Conservation (phyloP, 1,140 invertebrate genomes). For the Chelonus insularis region DNA sequence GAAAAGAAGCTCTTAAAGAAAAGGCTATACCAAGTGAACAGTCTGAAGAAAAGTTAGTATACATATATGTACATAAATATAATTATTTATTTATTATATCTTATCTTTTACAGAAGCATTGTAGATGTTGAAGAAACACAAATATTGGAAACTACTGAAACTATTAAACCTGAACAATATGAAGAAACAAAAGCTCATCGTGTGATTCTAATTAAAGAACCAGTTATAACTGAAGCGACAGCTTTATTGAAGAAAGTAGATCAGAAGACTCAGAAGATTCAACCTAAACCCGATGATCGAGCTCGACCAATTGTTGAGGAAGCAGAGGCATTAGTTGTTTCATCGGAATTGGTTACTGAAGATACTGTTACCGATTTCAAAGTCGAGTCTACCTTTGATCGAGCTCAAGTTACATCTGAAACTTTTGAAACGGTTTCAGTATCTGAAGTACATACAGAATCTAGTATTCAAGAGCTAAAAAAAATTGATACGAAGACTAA, state of each 20-base stretch:
- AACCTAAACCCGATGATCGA: slow-evolving; percentile 55
- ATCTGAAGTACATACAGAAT: slow-evolving; percentile 55
- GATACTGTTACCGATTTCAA: slow-evolving; percentile 56
- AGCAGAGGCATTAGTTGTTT: slow-evolving; percentile 62
- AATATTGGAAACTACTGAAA: slow-evolving; percentile 56
- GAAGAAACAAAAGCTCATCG: slow-evolving; percentile 40
- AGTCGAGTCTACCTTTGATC: slow-evolving; percentile 39
- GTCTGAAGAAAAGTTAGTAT: slow-evolving; percentile 54
- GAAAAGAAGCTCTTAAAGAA: slow-evolving; percentile 49
- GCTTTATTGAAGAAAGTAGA: slow-evolving; percentile 67
- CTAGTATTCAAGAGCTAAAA: slow-evolving; percentile 55
- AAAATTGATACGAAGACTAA: slow-evolving; percentile 46
- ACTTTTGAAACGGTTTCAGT: slow-evolving; percentile 53
- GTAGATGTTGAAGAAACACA: slow-evolving; percentile 61
- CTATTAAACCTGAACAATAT: slow-evolving; percentile 53
- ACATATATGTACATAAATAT: slow-evolving; percentile 18
- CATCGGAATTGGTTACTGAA: slow-evolving; percentile 63
- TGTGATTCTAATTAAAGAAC: slow-evolving; percentile 59
- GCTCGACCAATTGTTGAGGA: slow-evolving; percentile 61
- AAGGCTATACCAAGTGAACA: slow-evolving; percentile 51
- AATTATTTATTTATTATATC: slow-evolving; percentile 21
- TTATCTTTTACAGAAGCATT: slow-evolving; percentile 50
- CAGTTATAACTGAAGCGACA: slow-evolving; percentile 65
- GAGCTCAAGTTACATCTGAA: slow-evolving; percentile 47
- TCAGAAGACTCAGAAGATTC: slow-evolving; percentile 55